Evolutionary conservation across 2,797 vertebrate species (phyloP).

Genomic region (Peromyscus nudipes): DNA sequence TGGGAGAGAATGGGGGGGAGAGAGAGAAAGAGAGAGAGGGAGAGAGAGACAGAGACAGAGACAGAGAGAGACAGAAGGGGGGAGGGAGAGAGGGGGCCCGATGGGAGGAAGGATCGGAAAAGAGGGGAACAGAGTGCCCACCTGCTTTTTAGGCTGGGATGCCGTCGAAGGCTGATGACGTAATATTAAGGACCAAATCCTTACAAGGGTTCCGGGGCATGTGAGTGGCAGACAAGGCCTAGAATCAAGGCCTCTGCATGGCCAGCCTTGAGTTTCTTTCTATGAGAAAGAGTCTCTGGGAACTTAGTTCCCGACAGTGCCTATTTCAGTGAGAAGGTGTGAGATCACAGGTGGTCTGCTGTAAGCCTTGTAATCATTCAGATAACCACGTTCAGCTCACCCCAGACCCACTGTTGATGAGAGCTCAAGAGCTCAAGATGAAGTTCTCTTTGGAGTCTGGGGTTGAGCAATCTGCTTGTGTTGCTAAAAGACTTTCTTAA

Average conservation of each 20-base stretch:
- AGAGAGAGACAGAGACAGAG: no score
- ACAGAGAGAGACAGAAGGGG: no score
- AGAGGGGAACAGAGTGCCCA: no score
- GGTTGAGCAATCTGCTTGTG: slow-evolving; percentile 85
- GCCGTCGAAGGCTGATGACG: no score
- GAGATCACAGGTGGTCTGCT: slow-evolving; percentile 59
- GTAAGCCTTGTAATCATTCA: slow-evolving; percentile 80
- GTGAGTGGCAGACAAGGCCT: background rate
- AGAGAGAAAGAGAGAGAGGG: no score
- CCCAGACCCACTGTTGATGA: slow-evolving; percentile 80
- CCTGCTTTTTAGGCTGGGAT: no score
- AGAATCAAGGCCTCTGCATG: background rate
- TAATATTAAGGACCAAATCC: no score
- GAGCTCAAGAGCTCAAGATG: slow-evolving; percentile 80
- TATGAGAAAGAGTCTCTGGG: background rate
- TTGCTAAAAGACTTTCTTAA: slow-evolving; percentile 85
- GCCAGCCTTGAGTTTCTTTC: background rate
- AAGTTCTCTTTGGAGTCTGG: slow-evolving; percentile 79
- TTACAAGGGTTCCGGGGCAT: background rate
- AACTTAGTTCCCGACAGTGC: background rate
- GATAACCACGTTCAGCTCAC: slow-evolving; percentile 81
- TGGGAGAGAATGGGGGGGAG: no score
- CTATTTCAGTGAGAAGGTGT: background rate
- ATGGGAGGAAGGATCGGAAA: no score
- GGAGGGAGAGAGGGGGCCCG: no score